Evolutionary conservation across 2,797 vertebrate species (phyloP).

Genomic region (Miichthys miiuy): DNA sequence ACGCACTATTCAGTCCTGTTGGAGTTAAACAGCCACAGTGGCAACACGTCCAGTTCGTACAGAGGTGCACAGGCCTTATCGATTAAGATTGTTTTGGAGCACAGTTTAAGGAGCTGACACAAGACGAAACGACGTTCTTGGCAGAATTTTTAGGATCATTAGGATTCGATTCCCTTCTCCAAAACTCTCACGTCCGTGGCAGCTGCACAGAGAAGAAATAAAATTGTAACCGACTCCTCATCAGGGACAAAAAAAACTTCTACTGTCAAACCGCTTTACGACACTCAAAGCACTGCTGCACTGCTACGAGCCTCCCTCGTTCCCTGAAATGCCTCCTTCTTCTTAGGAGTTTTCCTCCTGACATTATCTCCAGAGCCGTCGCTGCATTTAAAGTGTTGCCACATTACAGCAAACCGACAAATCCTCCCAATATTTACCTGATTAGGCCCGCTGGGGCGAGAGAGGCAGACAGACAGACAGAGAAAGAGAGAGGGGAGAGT

Average conservation of each 20-base stretch:
- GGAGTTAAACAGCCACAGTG: neutral
- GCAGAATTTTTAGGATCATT: neutral
- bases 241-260: constrained; percentile 15
- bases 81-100: constrained; percentile 3
- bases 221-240: constrained; percentile 40
- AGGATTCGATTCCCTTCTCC: constrained; percentile 19
- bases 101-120: constrained; percentile 1
- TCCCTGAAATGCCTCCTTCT: constrained; percentile 35
- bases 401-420: constrained; percentile 38
- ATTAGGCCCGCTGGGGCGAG: constrained; percentile 31
- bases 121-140: constrained; percentile 28
- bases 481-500: neutral
- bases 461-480: constrained; percentile 14
- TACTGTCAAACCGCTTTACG: constrained; percentile 9
- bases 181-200: neutral
- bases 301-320: neutral
- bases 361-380: constrained; percentile 51
- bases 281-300: neutral
- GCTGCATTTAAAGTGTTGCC: constrained; percentile 9
- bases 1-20: neutral
- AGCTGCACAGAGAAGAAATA: constrained; percentile 12
- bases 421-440: constrained; percentile 62
- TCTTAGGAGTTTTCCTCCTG: constrained; percentile 1
- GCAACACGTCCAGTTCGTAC: neutral
- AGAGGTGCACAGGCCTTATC: neutral